Conservation (phyloP, 2,113 vertebrate species). For the Capreolus pygargus region DNA sequence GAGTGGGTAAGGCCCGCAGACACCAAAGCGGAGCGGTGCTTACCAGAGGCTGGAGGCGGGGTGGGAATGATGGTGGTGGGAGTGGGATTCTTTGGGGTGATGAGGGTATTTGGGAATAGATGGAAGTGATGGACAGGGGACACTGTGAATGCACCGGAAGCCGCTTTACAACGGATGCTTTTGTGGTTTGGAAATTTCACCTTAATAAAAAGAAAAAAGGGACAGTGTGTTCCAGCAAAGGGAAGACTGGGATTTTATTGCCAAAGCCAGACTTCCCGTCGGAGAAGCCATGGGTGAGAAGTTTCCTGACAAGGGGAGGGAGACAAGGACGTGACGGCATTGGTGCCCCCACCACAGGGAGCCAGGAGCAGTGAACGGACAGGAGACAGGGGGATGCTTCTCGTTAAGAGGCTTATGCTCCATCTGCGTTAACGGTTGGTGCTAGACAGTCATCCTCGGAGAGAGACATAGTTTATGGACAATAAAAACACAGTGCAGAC, state of each 20-base stretch:
- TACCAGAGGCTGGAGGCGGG: not conserved
- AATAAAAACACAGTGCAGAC: not conserved
- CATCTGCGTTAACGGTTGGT: not conserved
- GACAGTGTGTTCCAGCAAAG: not conserved
- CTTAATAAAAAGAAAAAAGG: not conserved
- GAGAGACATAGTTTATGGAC: not conserved
- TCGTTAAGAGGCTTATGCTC: rapidly evolving
- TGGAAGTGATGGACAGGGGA: rapidly evolving
- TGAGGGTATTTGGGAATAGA: not conserved
- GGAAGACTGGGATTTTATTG: not conserved
- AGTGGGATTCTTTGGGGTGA: not conserved
- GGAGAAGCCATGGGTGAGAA: not conserved
- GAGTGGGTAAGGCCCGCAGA: not conserved
- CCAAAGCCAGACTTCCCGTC: not conserved
- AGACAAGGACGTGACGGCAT: not conserved
- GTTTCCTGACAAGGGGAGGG: not conserved
- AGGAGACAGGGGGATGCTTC: not conserved
- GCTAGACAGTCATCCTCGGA: not conserved
- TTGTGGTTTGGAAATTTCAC: not conserved
- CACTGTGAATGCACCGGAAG: not conserved
- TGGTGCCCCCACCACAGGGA: not conserved
- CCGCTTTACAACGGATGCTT: not conserved
- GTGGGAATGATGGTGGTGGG: not conserved
- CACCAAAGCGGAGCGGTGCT: not conserved
- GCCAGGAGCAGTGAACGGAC: not conserved